Conservation (phyloP, 2,888 invertebrate species). For the Notodonta dromedarius region DNA sequence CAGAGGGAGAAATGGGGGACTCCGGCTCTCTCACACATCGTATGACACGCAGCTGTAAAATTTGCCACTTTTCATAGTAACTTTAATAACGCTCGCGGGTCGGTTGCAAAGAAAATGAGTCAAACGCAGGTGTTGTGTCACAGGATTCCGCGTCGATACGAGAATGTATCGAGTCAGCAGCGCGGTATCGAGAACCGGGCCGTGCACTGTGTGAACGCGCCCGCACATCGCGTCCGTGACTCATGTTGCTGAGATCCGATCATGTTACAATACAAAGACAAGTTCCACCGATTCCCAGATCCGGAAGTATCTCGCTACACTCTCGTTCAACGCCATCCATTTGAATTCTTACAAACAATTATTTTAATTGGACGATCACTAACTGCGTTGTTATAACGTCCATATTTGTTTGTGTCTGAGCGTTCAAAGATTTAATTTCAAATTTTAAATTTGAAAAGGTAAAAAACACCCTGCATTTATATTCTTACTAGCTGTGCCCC, state of each 20-base stretch:
- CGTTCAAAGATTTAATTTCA: too few species aligned
- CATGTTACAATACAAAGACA: conserved; percentile 32
- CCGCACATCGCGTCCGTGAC: conserved; percentile 51
- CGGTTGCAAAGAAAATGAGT: conserved; percentile 33
- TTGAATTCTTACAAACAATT: too few species aligned
- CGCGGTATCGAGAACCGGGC: conserved; percentile 59
- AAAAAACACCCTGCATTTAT: too few species aligned
- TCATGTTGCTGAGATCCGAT: conserved; percentile 53
- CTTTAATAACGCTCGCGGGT: conserved; percentile 1
- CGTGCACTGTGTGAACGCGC: conserved; percentile 52
- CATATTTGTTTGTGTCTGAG: too few species aligned
- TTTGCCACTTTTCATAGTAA: too few species aligned
- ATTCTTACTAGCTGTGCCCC: too few species aligned
- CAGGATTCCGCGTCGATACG: conserved; percentile 51
- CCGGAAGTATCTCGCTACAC: conserved; percentile 19
- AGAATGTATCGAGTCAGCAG: conserved; percentile 70
- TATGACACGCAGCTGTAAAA: too few species aligned
- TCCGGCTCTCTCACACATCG: too few species aligned
- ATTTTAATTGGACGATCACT: too few species aligned
- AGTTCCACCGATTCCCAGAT: conserved; percentile 17
- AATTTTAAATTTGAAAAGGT: too few species aligned
- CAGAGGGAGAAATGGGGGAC: too few species aligned
- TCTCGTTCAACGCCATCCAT: neutral
- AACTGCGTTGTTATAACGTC: too few species aligned
- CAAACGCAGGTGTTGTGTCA: conserved; percentile 69